Conservation (phyloP, 2,113 vertebrate genomes). For the Papio anubis region DNA sequence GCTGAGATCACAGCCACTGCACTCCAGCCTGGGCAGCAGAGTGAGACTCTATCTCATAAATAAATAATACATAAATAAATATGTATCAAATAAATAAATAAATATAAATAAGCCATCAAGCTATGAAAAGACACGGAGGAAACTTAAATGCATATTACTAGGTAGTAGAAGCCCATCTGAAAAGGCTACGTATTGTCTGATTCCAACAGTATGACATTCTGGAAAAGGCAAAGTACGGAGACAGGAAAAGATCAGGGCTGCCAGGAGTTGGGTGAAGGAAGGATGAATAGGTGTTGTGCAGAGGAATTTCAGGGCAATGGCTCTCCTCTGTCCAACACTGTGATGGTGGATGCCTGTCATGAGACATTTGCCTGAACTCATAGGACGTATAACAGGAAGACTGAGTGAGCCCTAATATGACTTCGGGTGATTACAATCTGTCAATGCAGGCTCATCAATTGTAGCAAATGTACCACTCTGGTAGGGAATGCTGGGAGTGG, state of each 20-base stretch:
- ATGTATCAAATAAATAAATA: too few species aligned
- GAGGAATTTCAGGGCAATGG: background rate
- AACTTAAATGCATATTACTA: background rate
- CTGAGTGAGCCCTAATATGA: background rate
- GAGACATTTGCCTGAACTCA: too few species aligned
- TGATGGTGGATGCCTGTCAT: background rate
- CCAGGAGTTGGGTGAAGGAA: background rate
- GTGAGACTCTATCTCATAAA: too few species aligned
- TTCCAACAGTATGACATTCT: background rate
- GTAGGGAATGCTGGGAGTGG: background rate
- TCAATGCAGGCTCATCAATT: too few species aligned
- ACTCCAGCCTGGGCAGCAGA: too few species aligned
- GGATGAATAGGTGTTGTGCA: background rate
- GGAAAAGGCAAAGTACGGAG: background rate
- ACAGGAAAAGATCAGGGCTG: background rate
- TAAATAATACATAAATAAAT: too few species aligned
- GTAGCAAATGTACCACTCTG: background rate
- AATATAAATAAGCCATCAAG: background rate
- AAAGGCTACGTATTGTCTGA: background rate
- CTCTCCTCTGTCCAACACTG: too few species aligned
- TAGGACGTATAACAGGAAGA: background rate
- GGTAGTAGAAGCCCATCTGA: background rate
- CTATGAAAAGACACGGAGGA: background rate
- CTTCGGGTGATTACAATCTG: background rate
- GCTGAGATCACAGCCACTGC: fast-evolving